These are phyloP conservation scores for Laticauda laticaudata DNA, from an alignment of 2,113 vertebrate genomes.

Conservation along the genomic window DNA sequence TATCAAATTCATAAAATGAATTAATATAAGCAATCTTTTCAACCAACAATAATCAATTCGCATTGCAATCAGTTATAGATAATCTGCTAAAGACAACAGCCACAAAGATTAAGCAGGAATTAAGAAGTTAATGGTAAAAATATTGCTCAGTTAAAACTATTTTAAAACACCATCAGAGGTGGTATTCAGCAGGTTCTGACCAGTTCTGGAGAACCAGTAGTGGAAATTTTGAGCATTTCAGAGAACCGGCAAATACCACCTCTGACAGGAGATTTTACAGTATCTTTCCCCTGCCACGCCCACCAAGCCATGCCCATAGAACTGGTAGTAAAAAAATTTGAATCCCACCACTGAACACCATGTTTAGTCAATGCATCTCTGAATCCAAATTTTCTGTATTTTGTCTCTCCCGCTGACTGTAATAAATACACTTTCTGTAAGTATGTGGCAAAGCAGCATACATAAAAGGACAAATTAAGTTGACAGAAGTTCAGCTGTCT, in stretches of 20 bases:
- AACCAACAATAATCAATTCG: neutral
- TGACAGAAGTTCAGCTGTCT: slow-evolving; percentile 23
- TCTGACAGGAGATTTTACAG: too few species aligned
- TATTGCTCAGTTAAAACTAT: neutral
- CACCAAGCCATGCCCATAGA: too few species aligned
- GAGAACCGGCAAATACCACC: too few species aligned
- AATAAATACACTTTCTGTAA: neutral
- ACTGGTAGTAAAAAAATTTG: too few species aligned
- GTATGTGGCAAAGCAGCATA: neutral
- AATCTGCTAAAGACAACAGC: neutral
- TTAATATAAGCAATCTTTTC: neutral
- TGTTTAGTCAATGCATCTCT: neutral
- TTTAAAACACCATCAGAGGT: neutral
- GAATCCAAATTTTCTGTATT: neutral
- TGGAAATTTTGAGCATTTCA: too few species aligned
- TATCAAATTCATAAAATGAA: neutral
- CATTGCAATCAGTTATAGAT: neutral
- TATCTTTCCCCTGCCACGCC: too few species aligned
- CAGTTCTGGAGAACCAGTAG: too few species aligned
- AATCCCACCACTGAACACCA: neutral
- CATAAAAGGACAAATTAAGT: slow-evolving; percentile 18
- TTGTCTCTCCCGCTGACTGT: neutral
- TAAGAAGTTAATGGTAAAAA: neutral
- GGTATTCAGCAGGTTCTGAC: too few species aligned
- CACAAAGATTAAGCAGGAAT: neutral